phyloP scores from a whole-genome alignment of 2,888 invertebrate species.

The Lydus trimaculatus region DNA sequence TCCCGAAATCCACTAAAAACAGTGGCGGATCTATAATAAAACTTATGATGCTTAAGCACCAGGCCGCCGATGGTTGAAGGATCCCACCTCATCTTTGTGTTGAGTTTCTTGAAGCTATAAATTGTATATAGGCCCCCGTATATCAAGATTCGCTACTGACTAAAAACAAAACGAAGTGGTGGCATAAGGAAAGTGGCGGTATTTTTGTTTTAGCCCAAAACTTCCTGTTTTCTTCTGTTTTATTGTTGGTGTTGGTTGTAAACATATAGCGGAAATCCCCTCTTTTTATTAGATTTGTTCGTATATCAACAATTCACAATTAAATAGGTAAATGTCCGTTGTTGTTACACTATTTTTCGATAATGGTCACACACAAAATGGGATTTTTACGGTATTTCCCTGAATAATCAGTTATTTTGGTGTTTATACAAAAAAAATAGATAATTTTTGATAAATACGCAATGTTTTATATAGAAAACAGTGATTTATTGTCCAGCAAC shows the following conservation, averaged over 20 bases:
- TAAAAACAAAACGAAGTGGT: too few relatives aligned
- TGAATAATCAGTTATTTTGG: not conserved
- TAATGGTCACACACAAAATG: not conserved
- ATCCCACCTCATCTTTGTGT: too few relatives aligned
- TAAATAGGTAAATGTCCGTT: conserved; percentile 1
- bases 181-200: too few relatives aligned
- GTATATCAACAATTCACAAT: not conserved
- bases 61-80: too few relatives aligned
- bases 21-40: too few relatives aligned
- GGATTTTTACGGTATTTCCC: conserved; percentile 3
- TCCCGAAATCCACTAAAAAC: too few relatives aligned
- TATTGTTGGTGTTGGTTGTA: not conserved
- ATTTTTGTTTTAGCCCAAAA: too few relatives aligned
- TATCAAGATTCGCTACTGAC: too few relatives aligned
- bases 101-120: too few relatives aligned
- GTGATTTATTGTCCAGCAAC: not conserved
- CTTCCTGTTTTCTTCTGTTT: not conserved
- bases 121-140: too few relatives aligned
- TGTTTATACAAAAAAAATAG: not conserved
- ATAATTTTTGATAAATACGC: not conserved
- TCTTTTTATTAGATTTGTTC: not conserved
- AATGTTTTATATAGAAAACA: not conserved
- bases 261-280: conserved; percentile 10
- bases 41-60: too few relatives aligned
- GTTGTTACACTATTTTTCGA: not conserved